Conservation (phyloP, 2,888 invertebrate species). For the Brenthis hecate region DNA sequence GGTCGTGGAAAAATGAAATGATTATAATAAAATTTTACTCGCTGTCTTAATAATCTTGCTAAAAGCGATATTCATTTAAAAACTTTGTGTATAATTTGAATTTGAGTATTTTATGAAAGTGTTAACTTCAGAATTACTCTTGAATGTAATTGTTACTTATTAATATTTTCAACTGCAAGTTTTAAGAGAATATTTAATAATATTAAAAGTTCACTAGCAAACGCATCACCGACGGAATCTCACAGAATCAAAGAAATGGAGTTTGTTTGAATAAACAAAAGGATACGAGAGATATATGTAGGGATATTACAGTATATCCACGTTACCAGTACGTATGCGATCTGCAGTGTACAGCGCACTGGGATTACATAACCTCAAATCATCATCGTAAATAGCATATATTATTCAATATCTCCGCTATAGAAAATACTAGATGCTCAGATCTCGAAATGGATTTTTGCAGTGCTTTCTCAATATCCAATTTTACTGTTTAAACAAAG, state of each 20-base stretch:
- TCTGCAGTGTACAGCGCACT: constrained; percentile 68
- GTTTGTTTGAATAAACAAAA: constrained; percentile 24
- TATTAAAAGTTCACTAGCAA: too few relatives aligned
- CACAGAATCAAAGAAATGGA: neutral
- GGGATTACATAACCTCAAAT: constrained; percentile 70
- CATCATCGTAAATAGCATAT: constrained; percentile 69
- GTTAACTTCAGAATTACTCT: too few relatives aligned
- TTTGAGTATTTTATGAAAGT: too few relatives aligned
- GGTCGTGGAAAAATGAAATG: neutral
- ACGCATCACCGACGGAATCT: neutral
- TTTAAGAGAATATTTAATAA: too few relatives aligned
- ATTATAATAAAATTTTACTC: neutral
- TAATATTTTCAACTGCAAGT: too few relatives aligned
- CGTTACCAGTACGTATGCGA: constrained; percentile 45
- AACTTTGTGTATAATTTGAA: too few relatives aligned
- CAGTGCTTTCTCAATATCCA: constrained; percentile 66
- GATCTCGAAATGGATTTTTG: constrained; percentile 58
- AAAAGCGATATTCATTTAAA: too few relatives aligned
- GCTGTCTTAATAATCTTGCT: neutral
- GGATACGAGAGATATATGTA: constrained; percentile 21
- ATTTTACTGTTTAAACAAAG: constrained; percentile 70
- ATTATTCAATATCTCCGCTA: constrained; percentile 60
- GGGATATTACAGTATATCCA: constrained; percentile 21
- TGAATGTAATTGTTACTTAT: too few relatives aligned
- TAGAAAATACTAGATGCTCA: constrained; percentile 51